Percentiles rank a stretch among this genome's conserved stretches.
Conservation (phyloP, 2,797 vertebrate genomes). For the Todus mexicanus region DNA sequence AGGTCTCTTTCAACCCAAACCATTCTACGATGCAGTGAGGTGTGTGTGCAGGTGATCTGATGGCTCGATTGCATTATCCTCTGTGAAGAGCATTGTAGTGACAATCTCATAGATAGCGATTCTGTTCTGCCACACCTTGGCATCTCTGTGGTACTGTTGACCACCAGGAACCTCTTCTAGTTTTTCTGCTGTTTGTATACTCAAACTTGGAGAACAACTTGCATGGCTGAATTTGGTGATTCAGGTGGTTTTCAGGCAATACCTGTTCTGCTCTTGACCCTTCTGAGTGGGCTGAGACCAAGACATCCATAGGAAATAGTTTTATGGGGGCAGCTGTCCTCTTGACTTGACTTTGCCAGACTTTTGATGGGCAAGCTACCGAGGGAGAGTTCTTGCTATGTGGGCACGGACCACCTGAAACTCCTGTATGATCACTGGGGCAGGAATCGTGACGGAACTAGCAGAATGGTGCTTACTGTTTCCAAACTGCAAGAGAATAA, state of each 20-base stretch:
- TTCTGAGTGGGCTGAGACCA: background rate
- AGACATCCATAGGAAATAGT: background rate
- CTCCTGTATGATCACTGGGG: background rate
- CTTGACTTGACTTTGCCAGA: background rate
- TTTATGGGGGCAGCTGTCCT: background rate
- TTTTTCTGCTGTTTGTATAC: background rate
- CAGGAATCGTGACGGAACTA: background rate
- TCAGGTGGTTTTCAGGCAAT: background rate
- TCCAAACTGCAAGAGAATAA: background rate
- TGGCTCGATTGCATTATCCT: background rate
- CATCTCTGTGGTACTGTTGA: background rate
- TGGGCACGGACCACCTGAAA: background rate
- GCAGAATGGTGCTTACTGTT: background rate
- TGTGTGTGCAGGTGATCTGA: background rate
- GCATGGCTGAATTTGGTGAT: background rate
- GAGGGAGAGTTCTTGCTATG: accelerated
- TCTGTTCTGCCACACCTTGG: background rate
- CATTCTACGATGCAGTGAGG: background rate
- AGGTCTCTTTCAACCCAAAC: background rate
- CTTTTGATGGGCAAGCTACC: background rate
- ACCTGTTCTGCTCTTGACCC: background rate
- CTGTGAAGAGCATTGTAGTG: background rate
- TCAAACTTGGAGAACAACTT: background rate
- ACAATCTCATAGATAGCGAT: background rate
- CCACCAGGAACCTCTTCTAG: background rate